Evolutionary conservation across 2,113 vertebrate species (phyloP).

Genomic region (Charadrius vociferus): DNA sequence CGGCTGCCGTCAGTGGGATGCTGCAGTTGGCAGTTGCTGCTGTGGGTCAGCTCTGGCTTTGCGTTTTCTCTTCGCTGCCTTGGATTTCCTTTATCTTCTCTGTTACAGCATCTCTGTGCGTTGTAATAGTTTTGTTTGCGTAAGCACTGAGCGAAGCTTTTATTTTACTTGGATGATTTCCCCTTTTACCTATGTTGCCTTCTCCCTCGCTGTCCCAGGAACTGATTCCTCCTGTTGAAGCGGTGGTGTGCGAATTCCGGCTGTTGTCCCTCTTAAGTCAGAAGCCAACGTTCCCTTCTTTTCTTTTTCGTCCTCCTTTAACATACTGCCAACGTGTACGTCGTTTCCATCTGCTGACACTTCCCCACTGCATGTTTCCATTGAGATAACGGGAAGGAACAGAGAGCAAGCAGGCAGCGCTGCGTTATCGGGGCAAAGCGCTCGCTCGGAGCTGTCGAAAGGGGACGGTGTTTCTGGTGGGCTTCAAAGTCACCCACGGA

Average conservation of each 20-base stretch:
- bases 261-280: not conserved
- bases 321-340: rapidly evolving
- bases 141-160: not conserved
- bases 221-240: rapidly evolving
- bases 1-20: not conserved
- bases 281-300: not conserved
- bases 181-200: not conserved
- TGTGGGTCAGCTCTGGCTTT: not conserved
- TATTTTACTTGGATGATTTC: not conserved
- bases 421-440: not conserved
- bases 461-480: not conserved
- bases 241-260: not conserved
- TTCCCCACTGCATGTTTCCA: not conserved
- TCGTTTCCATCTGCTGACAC: not conserved
- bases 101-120: not conserved
- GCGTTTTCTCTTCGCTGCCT: not conserved
- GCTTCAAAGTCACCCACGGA: not conserved
- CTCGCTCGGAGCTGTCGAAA: rapidly evolving
- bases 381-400: not conserved
- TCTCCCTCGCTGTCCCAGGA: not conserved
- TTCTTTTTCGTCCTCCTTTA: not conserved
- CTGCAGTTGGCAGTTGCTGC: not conserved
- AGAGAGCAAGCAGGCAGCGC: not conserved
- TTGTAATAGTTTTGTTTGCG: not conserved
- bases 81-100: not conserved